phyloP scores from a whole-genome alignment of 2,888 invertebrate species.

The Pediacus dermestoides region DNA sequence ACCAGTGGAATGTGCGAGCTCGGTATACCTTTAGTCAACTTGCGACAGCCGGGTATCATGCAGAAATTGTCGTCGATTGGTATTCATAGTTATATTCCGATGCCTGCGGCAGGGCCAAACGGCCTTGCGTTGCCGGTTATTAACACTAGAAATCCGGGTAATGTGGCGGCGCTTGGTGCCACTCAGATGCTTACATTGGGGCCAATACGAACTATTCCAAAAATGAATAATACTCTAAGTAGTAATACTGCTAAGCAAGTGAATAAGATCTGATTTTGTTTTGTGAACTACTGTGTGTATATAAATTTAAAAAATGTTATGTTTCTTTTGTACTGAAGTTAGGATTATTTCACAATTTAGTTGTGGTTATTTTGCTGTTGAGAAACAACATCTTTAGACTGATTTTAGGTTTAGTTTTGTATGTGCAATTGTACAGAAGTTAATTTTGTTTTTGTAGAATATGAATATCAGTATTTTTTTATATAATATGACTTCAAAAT shows the following conservation, averaged over 20 bases:
- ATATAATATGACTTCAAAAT: no score
- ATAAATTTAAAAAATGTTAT: no score
- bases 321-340: no score
- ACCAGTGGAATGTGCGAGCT: slow-evolving; percentile 58
- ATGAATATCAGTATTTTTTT: no score
- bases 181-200: slow-evolving; percentile 69
- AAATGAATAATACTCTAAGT: slow-evolving; percentile 26
- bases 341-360: no score
- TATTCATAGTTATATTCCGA: slow-evolving; percentile 70
- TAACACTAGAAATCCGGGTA: slow-evolving; percentile 38
- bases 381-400: no score
- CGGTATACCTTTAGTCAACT: slow-evolving; percentile 69
- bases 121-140: slow-evolving; percentile 65
- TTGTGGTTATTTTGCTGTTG: no score
- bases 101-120: slow-evolving; percentile 54
- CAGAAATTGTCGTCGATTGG: slow-evolving; percentile 63
- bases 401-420: no score
- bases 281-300: no score
- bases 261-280: slow-evolving; percentile 1
- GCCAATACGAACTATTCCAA: slow-evolving; percentile 55
- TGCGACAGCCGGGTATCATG: slow-evolving; percentile 65
- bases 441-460: no score
- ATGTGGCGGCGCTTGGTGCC: slow-evolving; percentile 59
- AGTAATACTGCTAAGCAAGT: slow-evolving; percentile 20
- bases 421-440: no score